Conservation (phyloP, 2,797 vertebrate species). For the Cryptoprocta ferox region DNA sequence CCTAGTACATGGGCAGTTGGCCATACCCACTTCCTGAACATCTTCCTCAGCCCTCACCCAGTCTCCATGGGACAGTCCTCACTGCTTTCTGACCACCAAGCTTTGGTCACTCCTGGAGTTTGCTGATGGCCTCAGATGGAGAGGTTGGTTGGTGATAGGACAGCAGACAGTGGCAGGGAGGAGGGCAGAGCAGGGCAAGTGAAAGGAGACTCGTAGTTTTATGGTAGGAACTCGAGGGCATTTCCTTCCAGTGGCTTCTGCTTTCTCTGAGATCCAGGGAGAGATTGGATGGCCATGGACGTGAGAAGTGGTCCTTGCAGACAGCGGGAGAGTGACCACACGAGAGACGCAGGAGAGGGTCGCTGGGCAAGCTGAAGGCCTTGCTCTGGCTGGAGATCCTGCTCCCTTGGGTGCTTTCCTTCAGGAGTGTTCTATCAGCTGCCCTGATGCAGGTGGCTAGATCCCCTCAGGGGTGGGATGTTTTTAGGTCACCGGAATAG, state of each 20-base stretch:
- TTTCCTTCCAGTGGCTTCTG: background rate
- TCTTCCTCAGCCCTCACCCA: background rate
- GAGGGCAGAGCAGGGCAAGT: background rate
- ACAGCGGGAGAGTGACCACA: fast-evolving
- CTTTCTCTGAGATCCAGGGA: background rate
- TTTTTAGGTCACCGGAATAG: background rate
- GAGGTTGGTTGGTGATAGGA: background rate
- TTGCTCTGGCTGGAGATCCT: background rate
- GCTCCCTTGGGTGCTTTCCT: background rate
- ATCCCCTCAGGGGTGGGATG: background rate
- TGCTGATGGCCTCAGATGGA: background rate
- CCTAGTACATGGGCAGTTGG: background rate
- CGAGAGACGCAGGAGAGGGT: background rate
- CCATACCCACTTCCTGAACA: background rate
- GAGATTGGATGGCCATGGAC: background rate
- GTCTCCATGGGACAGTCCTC: background rate
- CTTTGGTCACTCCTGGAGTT: background rate
- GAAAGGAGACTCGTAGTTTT: background rate
- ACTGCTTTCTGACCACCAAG: background rate
- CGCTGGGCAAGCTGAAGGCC: background rate
- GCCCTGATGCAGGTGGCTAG: background rate
- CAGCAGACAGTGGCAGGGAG: background rate
- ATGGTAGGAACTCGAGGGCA: background rate
- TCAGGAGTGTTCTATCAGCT: background rate
- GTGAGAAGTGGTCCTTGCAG: background rate